Evolutionary conservation across 1,140 invertebrate genomes (phyloP), one percentile per base, ranked within the genome.

Genomic region (Achroia grisella): DNA sequence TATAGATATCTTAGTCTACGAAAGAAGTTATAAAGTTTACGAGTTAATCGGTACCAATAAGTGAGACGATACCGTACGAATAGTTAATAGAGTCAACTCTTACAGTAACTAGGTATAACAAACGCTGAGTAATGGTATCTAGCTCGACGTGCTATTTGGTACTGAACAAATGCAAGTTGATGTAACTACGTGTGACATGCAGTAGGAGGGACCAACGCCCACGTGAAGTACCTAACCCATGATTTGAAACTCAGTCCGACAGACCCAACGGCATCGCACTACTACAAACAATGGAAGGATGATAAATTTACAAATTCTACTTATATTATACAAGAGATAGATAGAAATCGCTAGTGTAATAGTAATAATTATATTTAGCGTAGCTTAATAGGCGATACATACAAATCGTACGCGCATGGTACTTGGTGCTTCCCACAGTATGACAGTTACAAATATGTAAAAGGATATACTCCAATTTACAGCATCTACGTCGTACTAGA

Each of bases 141-240:
- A 79, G 52, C 48, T 71, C 64, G 73, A 62, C 51, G 73, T 79
- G 75, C 73, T 72, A 64, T 74, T 79, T 76, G 71, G 68, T 77
- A 71, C 44, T 71, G 67, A 77, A 80, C 69, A 75, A 77, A 77
- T 76, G 73, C 75, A 73, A 65, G 52, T 75, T 78, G 56, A 76
- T 76, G 72, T 64, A 54, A 61, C 75, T 76, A 79, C 61, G 37
- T 27, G 45, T 51, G 52, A 48, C 31, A 44, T 53, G 49, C 52
- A 39, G 33, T 23, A 23, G 2, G 14, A 50, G 43, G 52, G 17
- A n/a, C 13, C 10, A 9, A 37, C 9, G 29, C 10, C 23, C 17
- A 23, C 6, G 23, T 44, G 32, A 43, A 34, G 29, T 44, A n/a
- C n/a, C n/a, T n/a, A 34, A 42, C n/a, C 29, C 13, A n/a, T 33